Conservation (phyloP, 2,888 invertebrate species). For the Watsonalla cultraria region DNA sequence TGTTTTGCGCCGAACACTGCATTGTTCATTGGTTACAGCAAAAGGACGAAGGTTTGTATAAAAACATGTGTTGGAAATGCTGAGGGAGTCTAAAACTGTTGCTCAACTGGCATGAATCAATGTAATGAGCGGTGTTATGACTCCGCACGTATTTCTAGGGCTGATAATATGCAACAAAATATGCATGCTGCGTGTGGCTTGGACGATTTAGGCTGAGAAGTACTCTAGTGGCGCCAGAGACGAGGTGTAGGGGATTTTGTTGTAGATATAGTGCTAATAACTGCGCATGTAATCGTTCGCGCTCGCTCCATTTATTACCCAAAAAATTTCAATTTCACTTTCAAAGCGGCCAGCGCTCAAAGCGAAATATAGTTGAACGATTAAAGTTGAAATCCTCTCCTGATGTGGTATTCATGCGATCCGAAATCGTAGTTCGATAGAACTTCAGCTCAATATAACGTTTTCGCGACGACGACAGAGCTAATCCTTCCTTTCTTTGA, state of each 20-base stretch:
- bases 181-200: background rate
- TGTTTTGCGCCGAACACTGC: constrained; percentile 9
- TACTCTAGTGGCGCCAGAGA: background rate
- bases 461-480: too few species aligned
- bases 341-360: too few species aligned
- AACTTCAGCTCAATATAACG: too few species aligned
- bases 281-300: too few species aligned
- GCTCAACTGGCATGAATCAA: background rate
- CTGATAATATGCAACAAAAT: background rate
- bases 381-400: too few species aligned
- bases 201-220: background rate
- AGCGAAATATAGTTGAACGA: too few species aligned
- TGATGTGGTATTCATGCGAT: too few species aligned
- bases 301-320: too few species aligned
- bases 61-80: background rate
- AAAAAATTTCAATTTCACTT: too few species aligned
- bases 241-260: background rate
- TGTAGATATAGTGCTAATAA: background rate
- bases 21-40: constrained; percentile 9
- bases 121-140: background rate
- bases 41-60: background rate
- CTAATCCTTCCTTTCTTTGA: too few species aligned
- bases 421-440: too few species aligned
- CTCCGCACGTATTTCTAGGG: background rate
- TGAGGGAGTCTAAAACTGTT: background rate